phyloP scores from a whole-genome alignment of 2,888 invertebrate species.

The Ochropleura plecta region DNA sequence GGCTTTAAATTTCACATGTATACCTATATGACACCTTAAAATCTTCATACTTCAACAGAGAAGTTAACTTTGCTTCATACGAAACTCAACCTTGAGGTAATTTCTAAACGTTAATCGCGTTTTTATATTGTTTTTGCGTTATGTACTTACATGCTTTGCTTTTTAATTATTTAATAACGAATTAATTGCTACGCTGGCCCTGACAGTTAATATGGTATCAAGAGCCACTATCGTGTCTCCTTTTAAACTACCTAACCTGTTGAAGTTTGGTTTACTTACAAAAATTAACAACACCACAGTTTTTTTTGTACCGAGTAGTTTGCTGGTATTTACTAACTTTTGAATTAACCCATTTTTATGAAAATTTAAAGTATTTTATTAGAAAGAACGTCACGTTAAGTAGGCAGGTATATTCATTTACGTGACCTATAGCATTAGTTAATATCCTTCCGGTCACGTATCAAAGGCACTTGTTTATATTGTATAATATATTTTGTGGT shows the following conservation, averaged over 20 bases:
- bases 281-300: constrained; percentile 14
- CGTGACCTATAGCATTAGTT: constrained; percentile 47
- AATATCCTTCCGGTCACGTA: constrained; percentile 44
- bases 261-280: constrained; percentile 9
- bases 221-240: background rate
- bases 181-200: constrained; percentile 1
- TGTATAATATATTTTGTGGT: constrained; percentile 3
- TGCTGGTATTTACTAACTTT: constrained; percentile 20
- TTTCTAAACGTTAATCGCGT: constrained; percentile 29
- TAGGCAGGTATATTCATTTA: constrained; percentile 34
- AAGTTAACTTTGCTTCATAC: constrained; percentile 22
- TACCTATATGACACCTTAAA: background rate
- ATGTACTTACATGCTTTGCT: constrained; percentile 36
- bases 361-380: constrained; percentile 22
- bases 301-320: constrained; percentile 39
- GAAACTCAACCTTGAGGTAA: constrained; percentile 44
- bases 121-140: constrained; percentile 20
- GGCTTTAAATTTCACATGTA: background rate
- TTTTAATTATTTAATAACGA: constrained; percentile 36
- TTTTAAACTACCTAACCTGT: constrained; percentile 6
- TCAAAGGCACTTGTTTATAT: constrained; percentile 21
- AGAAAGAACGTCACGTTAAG: constrained; percentile 16
- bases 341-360: constrained; percentile 12
- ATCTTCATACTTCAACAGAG: constrained; percentile 13
- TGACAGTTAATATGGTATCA: background rate